Evolutionary conservation across 2,888 invertebrate species (phyloP).

Genomic region (Thecocarcelia acutangulata): DNA sequence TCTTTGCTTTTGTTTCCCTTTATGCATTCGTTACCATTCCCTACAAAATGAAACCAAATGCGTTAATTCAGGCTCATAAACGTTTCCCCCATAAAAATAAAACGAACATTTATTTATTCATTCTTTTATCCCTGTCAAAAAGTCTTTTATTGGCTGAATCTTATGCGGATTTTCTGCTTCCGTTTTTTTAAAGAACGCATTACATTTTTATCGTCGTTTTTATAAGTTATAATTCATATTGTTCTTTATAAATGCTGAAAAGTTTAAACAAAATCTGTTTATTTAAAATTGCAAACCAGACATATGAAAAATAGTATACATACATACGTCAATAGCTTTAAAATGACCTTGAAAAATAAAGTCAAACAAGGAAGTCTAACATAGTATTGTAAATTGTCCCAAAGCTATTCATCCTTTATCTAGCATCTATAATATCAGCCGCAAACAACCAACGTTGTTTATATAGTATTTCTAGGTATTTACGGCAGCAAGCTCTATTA

Average conservation of each 20-base stretch:
- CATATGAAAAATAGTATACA: too few relatives aligned
- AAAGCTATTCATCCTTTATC: too few relatives aligned
- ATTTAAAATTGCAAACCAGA: conserved; percentile 17
- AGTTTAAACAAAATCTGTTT: conserved; percentile 43
- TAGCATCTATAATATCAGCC: too few relatives aligned
- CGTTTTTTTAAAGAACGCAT: conserved; percentile 18
- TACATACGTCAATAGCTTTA: too few relatives aligned
- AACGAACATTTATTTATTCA: conserved; percentile 46
- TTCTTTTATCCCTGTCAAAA: conserved; percentile 43
- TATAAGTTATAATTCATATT: conserved; percentile 2
- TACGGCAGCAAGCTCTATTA: too few relatives aligned
- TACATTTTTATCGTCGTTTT: not conserved
- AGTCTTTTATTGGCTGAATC: conserved; percentile 36
- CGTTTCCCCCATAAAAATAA: conserved; percentile 41
- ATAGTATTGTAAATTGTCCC: too few relatives aligned
- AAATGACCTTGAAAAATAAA: too few relatives aligned
- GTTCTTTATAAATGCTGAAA: conserved; percentile 55
- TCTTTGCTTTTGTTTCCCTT: not conserved
- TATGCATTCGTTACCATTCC: not conserved
- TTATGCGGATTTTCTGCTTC: conserved; percentile 2
- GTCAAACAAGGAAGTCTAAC: too few relatives aligned
- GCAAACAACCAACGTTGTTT: too few relatives aligned
- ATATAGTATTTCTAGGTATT: too few relatives aligned
- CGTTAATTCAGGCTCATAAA: conserved; percentile 52
- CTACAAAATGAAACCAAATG: conserved; percentile 21